phyloP scores from a whole-genome alignment of 2,113 vertebrate species.

The Pomatorhinus ruficollis region DNA sequence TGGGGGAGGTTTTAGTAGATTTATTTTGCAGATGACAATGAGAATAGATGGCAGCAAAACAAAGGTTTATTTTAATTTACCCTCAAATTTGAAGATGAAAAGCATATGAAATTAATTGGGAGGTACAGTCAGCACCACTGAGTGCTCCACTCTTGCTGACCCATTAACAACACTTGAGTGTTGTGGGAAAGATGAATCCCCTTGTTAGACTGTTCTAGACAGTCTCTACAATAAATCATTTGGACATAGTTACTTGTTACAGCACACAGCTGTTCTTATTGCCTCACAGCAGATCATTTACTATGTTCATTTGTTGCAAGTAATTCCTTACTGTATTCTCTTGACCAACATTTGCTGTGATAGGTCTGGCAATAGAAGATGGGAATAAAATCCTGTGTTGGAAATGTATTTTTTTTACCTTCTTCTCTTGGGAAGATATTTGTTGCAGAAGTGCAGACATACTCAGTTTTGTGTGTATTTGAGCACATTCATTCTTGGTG shows the following conservation, averaged over 20 bases:
- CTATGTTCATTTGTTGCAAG: background rate
- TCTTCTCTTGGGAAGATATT: background rate
- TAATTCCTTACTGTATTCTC: background rate
- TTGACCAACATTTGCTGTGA: background rate
- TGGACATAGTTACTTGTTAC: background rate
- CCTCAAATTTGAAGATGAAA: slow-evolving; percentile 7
- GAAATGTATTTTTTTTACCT: background rate
- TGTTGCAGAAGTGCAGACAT: background rate
- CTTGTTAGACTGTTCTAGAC: background rate
- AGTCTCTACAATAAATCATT: background rate
- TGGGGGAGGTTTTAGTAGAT: background rate
- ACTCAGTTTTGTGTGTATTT: background rate
- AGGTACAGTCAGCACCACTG: background rate
- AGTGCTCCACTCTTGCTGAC: background rate
- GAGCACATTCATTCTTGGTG: background rate
- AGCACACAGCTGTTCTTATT: background rate
- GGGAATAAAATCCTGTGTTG: background rate
- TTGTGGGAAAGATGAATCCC: slow-evolving; percentile 9
- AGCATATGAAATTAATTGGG: background rate
- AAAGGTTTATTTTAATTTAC: background rate
- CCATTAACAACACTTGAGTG: background rate
- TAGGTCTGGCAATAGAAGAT: background rate
- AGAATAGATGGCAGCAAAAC: background rate
- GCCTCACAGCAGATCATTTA: background rate
- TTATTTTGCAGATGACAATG: background rate